phyloP scores from a whole-genome alignment of 2,888 invertebrate species.

The Morpho achilles region DNA sequence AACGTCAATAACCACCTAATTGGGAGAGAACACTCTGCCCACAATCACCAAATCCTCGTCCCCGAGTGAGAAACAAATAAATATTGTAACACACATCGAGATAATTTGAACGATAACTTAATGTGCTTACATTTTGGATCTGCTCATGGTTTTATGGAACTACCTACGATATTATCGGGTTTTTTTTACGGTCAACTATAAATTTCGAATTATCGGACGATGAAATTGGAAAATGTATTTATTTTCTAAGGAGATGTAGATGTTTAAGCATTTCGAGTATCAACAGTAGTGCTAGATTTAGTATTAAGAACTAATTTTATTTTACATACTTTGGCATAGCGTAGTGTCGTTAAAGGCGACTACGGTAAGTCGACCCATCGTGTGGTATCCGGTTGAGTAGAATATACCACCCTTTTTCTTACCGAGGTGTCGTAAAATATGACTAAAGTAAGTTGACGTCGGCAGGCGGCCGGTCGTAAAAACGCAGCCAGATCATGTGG shows the following conservation, averaged over 20 bases:
- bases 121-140: slow-evolving; percentile 78
- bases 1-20: slow-evolving; percentile 79
- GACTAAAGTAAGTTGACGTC: no score
- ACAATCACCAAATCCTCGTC: slow-evolving; percentile 53
- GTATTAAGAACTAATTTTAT: no score
- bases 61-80: slow-evolving; percentile 74
- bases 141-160: slow-evolving; percentile 78
- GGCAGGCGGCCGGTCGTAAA: no score
- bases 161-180: slow-evolving; percentile 58
- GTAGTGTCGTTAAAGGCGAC: no score
- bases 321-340: no score
- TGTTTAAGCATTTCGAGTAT: no score
- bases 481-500: no score
- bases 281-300: no score
- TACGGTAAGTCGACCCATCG: no score
- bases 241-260: background rate
- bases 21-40: slow-evolving; percentile 71
- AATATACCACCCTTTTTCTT: no score
- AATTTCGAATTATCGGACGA: slow-evolving; percentile 33
- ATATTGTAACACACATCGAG: slow-evolving; percentile 73
- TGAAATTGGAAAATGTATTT: slow-evolving; percentile 18
- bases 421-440: no score
- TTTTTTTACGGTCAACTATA: slow-evolving; percentile 29
- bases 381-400: no score
- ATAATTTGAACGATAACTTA: slow-evolving; percentile 75